These are phyloP conservation scores for Aramus guarauna DNA, from an alignment of 2,113 vertebrate species.

Conservation along the genomic window DNA sequence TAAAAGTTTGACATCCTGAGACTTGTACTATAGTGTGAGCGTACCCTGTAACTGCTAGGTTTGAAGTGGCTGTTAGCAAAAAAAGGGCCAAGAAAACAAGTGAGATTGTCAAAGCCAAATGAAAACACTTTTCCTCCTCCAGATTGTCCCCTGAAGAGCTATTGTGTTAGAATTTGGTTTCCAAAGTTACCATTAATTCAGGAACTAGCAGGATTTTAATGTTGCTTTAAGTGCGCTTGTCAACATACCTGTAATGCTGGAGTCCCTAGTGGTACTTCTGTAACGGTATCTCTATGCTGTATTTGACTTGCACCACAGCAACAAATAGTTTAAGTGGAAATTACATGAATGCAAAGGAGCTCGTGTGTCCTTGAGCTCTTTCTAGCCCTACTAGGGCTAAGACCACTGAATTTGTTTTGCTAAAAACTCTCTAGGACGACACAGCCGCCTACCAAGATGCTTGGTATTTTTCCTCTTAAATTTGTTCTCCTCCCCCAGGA, in stretches of 20 bases:
- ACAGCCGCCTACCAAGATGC: background rate
- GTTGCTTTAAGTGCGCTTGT: background rate
- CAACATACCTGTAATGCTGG: background rate
- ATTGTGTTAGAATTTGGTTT: background rate
- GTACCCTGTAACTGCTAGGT: background rate
- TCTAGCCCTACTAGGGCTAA: background rate
- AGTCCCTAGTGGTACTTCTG: background rate
- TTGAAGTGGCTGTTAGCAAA: background rate
- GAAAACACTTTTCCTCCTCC: conserved; percentile 10
- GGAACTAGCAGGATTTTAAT: background rate
- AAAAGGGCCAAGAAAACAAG: background rate
- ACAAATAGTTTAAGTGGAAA: background rate
- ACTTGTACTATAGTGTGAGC: background rate
- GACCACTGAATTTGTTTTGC: background rate
- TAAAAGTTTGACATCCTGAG: background rate
- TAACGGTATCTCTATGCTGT: background rate
- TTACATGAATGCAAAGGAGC: background rate
- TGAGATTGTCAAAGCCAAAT: background rate
- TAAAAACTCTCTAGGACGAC: background rate
- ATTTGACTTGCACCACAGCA: background rate
- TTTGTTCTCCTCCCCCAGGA: background rate
- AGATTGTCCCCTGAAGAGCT: background rate
- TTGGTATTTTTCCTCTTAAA: background rate
- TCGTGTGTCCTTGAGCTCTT: background rate
- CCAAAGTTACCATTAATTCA: background rate